Base-by-base conservation (phyloP, 1,140 invertebrate species). In the Anoplophora glabripennis region DNA sequence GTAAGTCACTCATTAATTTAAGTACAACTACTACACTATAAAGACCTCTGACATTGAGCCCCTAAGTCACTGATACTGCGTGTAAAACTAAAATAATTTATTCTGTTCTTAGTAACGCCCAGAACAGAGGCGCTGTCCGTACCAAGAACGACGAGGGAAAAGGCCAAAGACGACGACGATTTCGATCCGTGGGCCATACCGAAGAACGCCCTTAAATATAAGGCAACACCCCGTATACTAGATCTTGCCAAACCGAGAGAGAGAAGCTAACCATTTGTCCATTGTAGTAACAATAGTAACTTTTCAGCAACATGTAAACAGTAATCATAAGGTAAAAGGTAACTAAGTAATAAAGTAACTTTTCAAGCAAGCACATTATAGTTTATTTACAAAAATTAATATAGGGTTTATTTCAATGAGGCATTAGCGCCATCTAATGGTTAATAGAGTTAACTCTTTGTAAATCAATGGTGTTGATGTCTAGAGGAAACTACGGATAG, bases 221-320 rank as follows among this genome's bases (percentile, higher is more conserved):
- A 76, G 53, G 65, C 79, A 14, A 75, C 77, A 28, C 73, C 77
- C 10, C 70, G 78, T 10, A 77, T 79, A 37, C 65, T 77, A 40
- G 76, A 78, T 54, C 56, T 80, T 55, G 77, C 78, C 21, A 78
- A 78, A 61, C 77, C 78, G 3, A 48, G 55, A 3, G 70, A 71
- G 61, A 56, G 70, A 55, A 53, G 69, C 17, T 65, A 63, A 67
- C 5, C 5, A 28, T 28, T 28, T 2, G 21, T 28, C 21, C 21
- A 28, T 28, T 28, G 21, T 28, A 28, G 35, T 45, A 28, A 28
- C n/a, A 28, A 2, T 28, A 28, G 21, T 28, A 28, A 28, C 21
- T 28, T 28, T 28, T 28, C 21, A 28, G 21, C 2, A 28, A 28
- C 21, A 28, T 28, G 21, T 28, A 28, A 28, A n/a, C n/a, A n/a